These are phyloP conservation scores for Cotesia vestalis DNA, from an alignment of 1,140 invertebrate genomes.

Conservation along the genomic window DNA sequence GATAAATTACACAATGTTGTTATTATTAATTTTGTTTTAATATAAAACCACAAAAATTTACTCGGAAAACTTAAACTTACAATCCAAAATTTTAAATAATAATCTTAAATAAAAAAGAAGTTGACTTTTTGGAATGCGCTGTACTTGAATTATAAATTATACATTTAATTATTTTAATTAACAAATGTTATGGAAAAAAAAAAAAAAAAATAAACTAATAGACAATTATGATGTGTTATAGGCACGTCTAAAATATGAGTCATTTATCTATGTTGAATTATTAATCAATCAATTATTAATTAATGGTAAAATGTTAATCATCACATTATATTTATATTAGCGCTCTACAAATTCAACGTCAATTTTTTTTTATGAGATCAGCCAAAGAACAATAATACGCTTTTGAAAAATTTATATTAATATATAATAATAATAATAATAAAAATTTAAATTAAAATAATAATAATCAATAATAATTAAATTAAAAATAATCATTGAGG, in stretches of 20 bases:
- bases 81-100: slow-evolving; percentile 23
- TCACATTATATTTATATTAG: no score
- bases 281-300: slow-evolving; percentile 13
- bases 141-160: slow-evolving; percentile 40
- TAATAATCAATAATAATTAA: no score
- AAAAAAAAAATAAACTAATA: background rate
- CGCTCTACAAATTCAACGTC: slow-evolving; percentile 41
- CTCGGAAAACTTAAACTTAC: background rate
- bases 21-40: no score
- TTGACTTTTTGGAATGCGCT: slow-evolving; percentile 47
- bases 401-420: slow-evolving; percentile 54
- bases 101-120: slow-evolving; percentile 30
- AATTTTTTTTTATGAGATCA: slow-evolving; percentile 29
- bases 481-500: no score
- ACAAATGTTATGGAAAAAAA: slow-evolving; percentile 18
- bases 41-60: no score
- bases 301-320: slow-evolving; percentile 26
- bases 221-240: slow-evolving; percentile 30
- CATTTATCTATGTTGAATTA: background rate
- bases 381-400: slow-evolving; percentile 38
- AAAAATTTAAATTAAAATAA: no score
- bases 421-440: slow-evolving; percentile 28
- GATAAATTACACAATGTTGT: no score
- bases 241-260: slow-evolving; percentile 28
- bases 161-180: slow-evolving; percentile 25